Conservation (phyloP, 1,140 invertebrate species). For the Belonocnema kinseyi region DNA sequence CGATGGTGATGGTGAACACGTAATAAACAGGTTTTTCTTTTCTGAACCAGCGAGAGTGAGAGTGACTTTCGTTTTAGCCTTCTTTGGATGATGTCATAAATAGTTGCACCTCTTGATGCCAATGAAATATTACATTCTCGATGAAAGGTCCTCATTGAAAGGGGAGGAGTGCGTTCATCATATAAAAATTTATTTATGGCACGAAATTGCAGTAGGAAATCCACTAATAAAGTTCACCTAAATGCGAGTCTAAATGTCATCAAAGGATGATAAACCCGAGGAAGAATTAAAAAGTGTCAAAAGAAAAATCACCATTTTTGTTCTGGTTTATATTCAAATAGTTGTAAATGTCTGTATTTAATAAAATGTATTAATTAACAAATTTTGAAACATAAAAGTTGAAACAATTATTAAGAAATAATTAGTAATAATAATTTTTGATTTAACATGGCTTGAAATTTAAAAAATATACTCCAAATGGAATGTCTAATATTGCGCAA, state of each 20-base stretch:
- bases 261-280: not conserved
- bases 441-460: too few species aligned
- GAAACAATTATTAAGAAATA: too few species aligned
- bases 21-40: constrained; percentile 57
- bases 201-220: not conserved
- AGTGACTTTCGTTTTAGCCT: constrained; percentile 68
- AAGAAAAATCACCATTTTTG: not conserved
- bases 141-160: constrained; percentile 10
- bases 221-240: constrained; percentile 4
- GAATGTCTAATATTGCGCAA: too few species aligned
- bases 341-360: too few species aligned
- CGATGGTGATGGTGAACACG: constrained; percentile 38
- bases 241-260: constrained; percentile 8
- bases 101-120: constrained; percentile 41
- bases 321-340: too few species aligned
- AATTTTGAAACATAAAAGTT: too few species aligned
- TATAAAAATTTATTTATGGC: constrained; percentile 9
- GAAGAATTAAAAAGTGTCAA: not conserved
- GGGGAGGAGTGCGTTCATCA: not conserved
- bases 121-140: constrained; percentile 8
- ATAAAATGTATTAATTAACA: too few species aligned
- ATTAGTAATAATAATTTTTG: too few species aligned
- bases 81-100: constrained; percentile 67
- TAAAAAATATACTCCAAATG: too few species aligned
- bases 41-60: constrained; percentile 58